Conservation (phyloP, 2,113 vertebrate genomes). For the Hylia prasina region DNA sequence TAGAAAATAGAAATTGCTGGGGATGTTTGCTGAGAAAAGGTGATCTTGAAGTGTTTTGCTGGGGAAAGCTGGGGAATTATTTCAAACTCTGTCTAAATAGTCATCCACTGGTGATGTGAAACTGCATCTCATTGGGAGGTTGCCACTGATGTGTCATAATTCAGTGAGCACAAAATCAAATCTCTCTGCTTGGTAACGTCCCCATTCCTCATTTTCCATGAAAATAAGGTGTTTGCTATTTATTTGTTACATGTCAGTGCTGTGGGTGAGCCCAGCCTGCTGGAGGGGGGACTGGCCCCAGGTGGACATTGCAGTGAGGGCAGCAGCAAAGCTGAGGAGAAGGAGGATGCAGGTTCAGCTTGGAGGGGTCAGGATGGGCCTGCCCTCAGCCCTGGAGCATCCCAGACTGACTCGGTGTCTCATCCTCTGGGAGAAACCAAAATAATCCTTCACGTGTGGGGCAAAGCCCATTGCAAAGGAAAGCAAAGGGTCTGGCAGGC, state of each 20-base stretch:
- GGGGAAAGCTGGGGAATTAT: background rate
- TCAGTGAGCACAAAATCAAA: background rate
- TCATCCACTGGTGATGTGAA: background rate
- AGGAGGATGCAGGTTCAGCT: background rate
- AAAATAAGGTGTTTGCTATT: background rate
- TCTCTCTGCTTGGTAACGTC: background rate
- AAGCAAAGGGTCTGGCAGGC: background rate
- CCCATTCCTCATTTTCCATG: background rate
- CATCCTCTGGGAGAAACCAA: background rate
- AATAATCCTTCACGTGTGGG: accelerated
- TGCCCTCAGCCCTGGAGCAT: background rate
- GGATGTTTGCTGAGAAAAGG: background rate
- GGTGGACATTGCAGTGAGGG: accelerated
- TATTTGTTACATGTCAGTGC: background rate
- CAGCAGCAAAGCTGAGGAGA: background rate
- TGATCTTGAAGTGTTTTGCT: background rate
- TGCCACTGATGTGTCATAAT: background rate
- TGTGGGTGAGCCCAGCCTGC: background rate
- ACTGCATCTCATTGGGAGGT: background rate
- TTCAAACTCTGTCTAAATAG: background rate
- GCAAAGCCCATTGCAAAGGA: background rate
- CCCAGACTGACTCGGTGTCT: background rate
- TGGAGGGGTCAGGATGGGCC: accelerated
- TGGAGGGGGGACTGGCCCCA: background rate
- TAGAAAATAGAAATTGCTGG: background rate